These are phyloP conservation scores for Camponotus pennsylvanicus DNA, from an alignment of 1,140 invertebrate species.

Conservation along the genomic window DNA sequence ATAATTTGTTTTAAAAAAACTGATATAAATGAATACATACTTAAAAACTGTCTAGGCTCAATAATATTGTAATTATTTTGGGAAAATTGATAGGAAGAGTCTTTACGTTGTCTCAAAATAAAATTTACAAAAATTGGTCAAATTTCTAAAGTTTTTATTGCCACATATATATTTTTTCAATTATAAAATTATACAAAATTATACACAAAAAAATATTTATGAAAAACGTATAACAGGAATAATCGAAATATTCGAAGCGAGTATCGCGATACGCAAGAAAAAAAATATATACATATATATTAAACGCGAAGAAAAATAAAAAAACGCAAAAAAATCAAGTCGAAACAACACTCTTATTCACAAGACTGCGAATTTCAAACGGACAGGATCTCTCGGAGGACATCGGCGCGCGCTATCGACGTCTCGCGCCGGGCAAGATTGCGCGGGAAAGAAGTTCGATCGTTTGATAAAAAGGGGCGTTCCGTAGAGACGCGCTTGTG, in stretches of 20 bases:
- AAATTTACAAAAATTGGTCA: no score
- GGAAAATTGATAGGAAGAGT: no score
- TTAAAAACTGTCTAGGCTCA: not conserved
- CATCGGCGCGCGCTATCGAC: conserved; percentile 45
- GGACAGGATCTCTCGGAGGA: not conserved
- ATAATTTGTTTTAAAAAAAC: not conserved
- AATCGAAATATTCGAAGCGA: not conserved
- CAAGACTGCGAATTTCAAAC: not conserved
- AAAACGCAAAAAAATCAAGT: not conserved
- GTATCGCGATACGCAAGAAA: not conserved
- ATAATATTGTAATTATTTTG: not conserved
- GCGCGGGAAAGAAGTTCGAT: conserved; percentile 76
- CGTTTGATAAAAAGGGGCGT: conserved; percentile 74
- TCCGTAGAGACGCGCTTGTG: conserved; percentile 35
- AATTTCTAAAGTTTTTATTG: no score
- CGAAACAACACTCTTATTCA: not conserved
- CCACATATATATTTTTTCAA: no score
- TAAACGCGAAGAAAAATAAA: not conserved
- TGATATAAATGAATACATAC: not conserved
- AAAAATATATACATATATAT: not conserved
- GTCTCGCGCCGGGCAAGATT: conserved; percentile 61
- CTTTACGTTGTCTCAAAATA: no score
- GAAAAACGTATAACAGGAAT: no score
- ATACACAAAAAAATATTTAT: no score
- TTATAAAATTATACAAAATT: no score